A percentile compares a stretch with the other conserved stretches of the same genome.
These are phyloP conservation scores for Palaemon carinicauda DNA, from an alignment of 1,140 invertebrate species.

Conservation along the genomic window DNA sequence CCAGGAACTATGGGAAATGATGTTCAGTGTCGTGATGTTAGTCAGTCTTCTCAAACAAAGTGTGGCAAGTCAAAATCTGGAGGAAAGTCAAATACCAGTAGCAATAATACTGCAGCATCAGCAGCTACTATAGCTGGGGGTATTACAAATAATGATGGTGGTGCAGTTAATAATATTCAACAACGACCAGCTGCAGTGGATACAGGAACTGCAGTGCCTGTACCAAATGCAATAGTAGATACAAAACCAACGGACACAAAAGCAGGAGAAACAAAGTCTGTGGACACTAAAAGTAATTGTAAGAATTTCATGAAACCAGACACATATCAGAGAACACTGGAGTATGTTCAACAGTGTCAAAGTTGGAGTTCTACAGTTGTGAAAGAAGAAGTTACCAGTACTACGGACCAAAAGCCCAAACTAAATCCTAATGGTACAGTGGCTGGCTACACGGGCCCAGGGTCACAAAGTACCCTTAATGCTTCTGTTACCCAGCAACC, in stretches of 20 bases:
- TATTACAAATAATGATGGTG: not conserved
- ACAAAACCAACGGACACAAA: not conserved
- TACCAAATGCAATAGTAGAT: not conserved
- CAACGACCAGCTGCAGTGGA: not conserved
- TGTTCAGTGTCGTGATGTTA: conserved; percentile 59
- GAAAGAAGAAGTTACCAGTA: conserved; percentile 58
- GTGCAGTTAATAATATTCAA: conserved; percentile 1
- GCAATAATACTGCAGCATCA: not conserved
- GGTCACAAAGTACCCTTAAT: not conserved
- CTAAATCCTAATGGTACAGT: conserved; percentile 49
- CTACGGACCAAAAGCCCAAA: conserved; percentile 60
- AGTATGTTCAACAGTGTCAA: conserved; percentile 90
- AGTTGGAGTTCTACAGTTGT: conserved; percentile 71
- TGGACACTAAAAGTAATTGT: conserved; percentile 15
- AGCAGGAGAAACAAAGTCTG: not conserved
- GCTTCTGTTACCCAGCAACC: conserved; percentile 9
- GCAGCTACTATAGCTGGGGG: not conserved
- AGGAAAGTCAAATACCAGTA: not conserved
- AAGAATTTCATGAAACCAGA: conserved; percentile 69
- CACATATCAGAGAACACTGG: conserved; percentile 85
- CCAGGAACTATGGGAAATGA: conserved; percentile 41
- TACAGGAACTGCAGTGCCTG: conserved; percentile 9
- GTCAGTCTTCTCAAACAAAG: conserved; percentile 57
- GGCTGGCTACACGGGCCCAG: conserved; percentile 35
- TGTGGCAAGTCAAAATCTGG: conserved; percentile 20